phyloP scores from a whole-genome alignment of 2,888 invertebrate genomes.

The Brachyopa scutellaris region DNA sequence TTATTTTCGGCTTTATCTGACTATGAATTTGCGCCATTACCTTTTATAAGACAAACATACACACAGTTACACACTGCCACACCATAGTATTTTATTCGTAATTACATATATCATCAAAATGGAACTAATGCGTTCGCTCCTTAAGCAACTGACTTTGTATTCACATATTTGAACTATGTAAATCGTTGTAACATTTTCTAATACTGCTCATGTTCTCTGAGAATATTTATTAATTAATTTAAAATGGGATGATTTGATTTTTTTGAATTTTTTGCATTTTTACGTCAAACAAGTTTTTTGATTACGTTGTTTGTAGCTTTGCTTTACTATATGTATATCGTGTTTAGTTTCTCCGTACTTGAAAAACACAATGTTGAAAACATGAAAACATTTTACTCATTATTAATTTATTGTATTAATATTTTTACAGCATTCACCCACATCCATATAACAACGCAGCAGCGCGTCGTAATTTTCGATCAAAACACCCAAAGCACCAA shows the following conservation, averaged over 20 bases:
- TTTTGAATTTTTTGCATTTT: conserved; percentile 19
- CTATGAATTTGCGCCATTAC: no score
- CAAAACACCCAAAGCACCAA: conserved; percentile 77
- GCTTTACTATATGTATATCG: conserved; percentile 29
- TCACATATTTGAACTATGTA: neutral
- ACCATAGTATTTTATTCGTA: no score
- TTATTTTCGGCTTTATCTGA: no score
- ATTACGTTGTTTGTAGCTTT: conserved; percentile 11
- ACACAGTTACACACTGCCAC: neutral
- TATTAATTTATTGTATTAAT: conserved; percentile 26
- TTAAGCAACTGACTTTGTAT: neutral
- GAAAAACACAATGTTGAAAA: neutral
- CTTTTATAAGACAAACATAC: no score
- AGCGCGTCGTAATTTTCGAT: conserved; percentile 79
- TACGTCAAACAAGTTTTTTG: conserved; percentile 3
- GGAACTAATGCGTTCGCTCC: neutral
- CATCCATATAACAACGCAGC: conserved; percentile 81
- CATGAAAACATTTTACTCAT: neutral
- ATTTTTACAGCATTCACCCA: conserved; percentile 79
- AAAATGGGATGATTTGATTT: conserved; percentile 3
- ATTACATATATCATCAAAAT: neutral
- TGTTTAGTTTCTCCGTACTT: conserved; percentile 21
- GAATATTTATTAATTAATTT: no score
- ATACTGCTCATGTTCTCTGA: no score
- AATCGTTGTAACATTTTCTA: conserved; percentile 1